Percentiles rank a stretch among this genome's conserved stretches.
Conservation (phyloP, 2,113 vertebrate genomes). For the Hydrolagus affinis region DNA sequence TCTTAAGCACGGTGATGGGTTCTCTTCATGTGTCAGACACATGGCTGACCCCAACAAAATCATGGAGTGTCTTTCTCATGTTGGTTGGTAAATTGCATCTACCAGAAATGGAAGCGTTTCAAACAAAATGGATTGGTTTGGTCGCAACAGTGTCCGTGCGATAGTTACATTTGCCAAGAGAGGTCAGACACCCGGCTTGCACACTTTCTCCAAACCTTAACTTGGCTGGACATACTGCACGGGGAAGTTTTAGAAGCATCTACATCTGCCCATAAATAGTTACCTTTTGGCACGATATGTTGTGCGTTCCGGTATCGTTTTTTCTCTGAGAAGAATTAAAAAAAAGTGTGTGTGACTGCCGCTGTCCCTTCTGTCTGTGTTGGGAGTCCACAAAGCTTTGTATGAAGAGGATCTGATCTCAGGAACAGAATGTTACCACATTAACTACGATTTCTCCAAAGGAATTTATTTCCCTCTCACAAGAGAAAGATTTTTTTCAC, state of each 20-base stretch:
- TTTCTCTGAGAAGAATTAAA: not conserved
- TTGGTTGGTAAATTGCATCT: not conserved
- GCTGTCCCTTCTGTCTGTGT: not conserved
- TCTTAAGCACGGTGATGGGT: not conserved
- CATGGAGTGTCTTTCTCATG: not conserved
- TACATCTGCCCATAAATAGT: slow-evolving; percentile 23
- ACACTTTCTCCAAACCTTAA: not conserved
- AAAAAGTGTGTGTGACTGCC: not conserved
- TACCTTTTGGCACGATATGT: slow-evolving; percentile 10
- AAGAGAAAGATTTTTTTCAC: not conserved
- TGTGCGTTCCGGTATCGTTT: slow-evolving; percentile 2
- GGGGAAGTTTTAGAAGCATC: slow-evolving; percentile 22
- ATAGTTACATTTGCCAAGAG: not conserved
- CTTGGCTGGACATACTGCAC: not conserved
- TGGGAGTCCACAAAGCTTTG: not conserved
- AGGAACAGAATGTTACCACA: not conserved
- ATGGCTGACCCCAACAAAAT: not conserved
- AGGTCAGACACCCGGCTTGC: not conserved
- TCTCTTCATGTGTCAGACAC: not conserved
- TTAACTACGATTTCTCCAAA: not conserved
- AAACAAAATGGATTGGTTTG: not conserved
- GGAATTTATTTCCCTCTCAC: too few relatives aligned
- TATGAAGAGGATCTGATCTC: not conserved
- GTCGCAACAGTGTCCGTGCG: not conserved
- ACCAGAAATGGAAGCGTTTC: not conserved